Evolutionary conservation across 2,797 vertebrate genomes (phyloP).

Genomic region (Sarcophilus harrisii): DNA sequence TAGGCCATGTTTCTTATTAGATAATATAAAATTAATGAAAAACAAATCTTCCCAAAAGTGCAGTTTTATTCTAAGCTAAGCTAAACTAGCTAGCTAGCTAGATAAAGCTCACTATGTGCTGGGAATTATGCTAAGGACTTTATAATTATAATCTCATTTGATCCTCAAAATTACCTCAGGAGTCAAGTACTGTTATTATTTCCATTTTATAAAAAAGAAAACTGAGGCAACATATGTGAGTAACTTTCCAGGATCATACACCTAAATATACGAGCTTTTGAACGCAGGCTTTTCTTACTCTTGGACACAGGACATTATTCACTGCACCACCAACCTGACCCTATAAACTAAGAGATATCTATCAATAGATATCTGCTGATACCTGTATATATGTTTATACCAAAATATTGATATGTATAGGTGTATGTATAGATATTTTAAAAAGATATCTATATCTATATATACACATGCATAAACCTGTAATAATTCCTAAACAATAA

Average conservation of each 20-base stretch:
- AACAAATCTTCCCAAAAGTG: not conserved
- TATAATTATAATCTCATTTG: not conserved
- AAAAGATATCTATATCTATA: too few relatives aligned
- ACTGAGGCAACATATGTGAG: not conserved
- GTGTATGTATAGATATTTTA: not conserved
- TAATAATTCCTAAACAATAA: not conserved
- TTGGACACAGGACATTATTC: not conserved
- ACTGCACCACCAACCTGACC: not conserved
- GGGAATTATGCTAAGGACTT: not conserved
- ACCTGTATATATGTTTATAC: too few relatives aligned
- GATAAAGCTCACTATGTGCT: too few relatives aligned
- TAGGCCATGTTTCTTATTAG: not conserved
- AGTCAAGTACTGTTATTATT: not conserved
- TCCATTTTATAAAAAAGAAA: not conserved
- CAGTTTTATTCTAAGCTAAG: not conserved
- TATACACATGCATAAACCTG: not conserved
- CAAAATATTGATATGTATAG: not conserved
- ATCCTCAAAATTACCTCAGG: not conserved
- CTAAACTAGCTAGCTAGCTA: too few relatives aligned
- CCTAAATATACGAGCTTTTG: not conserved
- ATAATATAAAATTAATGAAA: not conserved
- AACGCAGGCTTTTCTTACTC: not conserved
- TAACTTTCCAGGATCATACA: not conserved
- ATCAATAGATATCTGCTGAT: not conserved
- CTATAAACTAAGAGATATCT: not conserved